A percentile compares a stretch with the other conserved stretches of the same genome.
These are phyloP conservation scores for Ictalurus punctatus DNA, from an alignment of 2,113 vertebrate species.

Conservation along the genomic window DNA sequence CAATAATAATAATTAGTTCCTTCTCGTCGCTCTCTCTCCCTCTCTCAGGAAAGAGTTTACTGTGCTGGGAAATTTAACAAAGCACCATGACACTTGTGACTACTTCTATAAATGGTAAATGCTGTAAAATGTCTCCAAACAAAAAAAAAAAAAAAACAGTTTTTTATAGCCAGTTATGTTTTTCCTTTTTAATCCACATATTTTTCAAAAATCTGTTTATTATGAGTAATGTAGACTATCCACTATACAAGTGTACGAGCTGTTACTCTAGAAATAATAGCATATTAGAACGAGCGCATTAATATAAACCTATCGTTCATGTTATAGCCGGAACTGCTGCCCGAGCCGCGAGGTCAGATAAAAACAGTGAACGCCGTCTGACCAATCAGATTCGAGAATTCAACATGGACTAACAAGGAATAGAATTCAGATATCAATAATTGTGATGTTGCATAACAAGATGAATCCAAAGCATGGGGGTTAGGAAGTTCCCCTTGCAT, in stretches of 20 bases:
- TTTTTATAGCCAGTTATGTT: neutral
- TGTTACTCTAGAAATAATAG: neutral
- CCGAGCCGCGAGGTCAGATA: neutral
- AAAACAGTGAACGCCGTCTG: neutral
- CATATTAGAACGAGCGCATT: neutral
- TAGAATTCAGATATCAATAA: neutral
- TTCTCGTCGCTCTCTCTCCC: neutral
- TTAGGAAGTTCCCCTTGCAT: neutral
- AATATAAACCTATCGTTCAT: neutral
- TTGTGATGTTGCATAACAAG: neutral
- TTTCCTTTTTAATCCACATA: neutral
- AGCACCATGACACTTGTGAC: neutral
- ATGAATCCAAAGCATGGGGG: neutral
- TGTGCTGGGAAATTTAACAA: neutral
- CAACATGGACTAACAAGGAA: neutral
- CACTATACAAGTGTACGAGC: neutral
- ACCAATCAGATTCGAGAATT: neutral
- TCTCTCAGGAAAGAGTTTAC: neutral
- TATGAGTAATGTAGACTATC: neutral
- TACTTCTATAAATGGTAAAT: neutral
- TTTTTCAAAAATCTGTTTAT: neutral
- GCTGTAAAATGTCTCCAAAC: neutral
- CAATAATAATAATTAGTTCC: neutral
- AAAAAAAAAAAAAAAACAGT: neutral
- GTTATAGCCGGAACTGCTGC: neutral